These are phyloP conservation scores for Sepiola atlantica DNA, from an alignment of 2,888 invertebrate genomes.

Conservation along the genomic window DNA sequence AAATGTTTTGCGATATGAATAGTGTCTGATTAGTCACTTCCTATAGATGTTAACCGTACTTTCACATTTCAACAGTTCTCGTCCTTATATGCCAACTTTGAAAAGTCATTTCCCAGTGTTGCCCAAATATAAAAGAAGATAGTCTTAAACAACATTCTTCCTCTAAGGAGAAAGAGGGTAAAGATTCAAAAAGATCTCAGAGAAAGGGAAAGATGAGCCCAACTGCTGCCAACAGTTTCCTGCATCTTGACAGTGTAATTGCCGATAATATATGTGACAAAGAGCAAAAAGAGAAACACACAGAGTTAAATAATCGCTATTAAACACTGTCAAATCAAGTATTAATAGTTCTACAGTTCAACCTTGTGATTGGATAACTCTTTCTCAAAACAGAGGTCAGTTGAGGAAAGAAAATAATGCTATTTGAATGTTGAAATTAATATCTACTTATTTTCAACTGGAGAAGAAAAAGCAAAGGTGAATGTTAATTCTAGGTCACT, in stretches of 20 bases:
- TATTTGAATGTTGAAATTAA: slow-evolving; percentile 32
- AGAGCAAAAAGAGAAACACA: background rate
- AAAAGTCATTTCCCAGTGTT: background rate
- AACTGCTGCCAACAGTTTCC: slow-evolving; percentile 32
- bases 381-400: slow-evolving; percentile 12
- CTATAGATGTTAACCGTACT: background rate
- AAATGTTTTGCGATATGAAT: background rate
- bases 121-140: background rate
- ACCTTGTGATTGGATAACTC: background rate
- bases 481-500: background rate
- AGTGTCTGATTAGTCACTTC: background rate
- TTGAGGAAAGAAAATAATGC: slow-evolving; percentile 1
- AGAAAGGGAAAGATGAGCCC: background rate
- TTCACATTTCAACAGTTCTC: background rate
- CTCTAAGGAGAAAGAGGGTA: background rate
- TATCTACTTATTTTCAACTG: slow-evolving; percentile 12
- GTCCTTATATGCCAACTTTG: background rate
- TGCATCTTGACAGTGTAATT: background rate
- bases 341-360: slow-evolving; percentile 20
- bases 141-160: background rate
- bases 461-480: slow-evolving; percentile 32
- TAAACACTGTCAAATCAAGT: slow-evolving; percentile 21
- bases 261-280: background rate
- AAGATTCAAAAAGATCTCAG: background rate
- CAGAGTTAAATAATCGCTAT: background rate